Conservation (phyloP, 2,113 vertebrate genomes). For the Corythaeola cristata region DNA sequence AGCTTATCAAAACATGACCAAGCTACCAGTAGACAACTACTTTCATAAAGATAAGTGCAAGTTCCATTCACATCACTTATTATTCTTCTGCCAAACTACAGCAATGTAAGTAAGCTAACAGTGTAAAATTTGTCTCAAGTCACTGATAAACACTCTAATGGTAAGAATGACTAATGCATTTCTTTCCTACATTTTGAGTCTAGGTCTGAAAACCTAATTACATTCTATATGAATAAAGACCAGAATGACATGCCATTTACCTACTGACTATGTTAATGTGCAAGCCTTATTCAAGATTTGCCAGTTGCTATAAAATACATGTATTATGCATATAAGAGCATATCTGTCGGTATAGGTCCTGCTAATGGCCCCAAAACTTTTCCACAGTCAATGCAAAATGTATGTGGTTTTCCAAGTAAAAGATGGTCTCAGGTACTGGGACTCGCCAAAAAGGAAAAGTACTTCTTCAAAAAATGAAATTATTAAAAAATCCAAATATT, state of each 20-base stretch:
- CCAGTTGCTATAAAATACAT: not conserved
- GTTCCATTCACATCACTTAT: not conserved
- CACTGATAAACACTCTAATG: not conserved
- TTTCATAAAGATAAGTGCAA: not conserved
- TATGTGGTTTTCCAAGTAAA: not conserved
- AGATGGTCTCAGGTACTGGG: not conserved
- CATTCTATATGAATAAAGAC: not conserved
- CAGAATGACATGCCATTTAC: not conserved
- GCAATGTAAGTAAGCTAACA: not conserved
- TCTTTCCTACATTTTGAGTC: not conserved
- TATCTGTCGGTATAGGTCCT: not conserved
- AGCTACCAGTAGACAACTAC: not conserved
- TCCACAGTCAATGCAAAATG: not conserved
- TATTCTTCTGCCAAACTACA: not conserved
- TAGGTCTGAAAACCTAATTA: not conserved
- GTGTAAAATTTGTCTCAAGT: not conserved
- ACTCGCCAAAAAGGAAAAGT: not conserved
- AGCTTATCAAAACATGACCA: not conserved
- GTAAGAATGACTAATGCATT: not conserved
- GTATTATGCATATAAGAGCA: not conserved
- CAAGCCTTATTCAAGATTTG: not conserved
- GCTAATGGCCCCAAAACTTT: not conserved
- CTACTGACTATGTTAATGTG: not conserved
- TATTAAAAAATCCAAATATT: accelerated
- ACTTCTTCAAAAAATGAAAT: not conserved